phyloP scores from a whole-genome alignment of 2,797 vertebrate genomes.

The Thamnophis elegans region DNA sequence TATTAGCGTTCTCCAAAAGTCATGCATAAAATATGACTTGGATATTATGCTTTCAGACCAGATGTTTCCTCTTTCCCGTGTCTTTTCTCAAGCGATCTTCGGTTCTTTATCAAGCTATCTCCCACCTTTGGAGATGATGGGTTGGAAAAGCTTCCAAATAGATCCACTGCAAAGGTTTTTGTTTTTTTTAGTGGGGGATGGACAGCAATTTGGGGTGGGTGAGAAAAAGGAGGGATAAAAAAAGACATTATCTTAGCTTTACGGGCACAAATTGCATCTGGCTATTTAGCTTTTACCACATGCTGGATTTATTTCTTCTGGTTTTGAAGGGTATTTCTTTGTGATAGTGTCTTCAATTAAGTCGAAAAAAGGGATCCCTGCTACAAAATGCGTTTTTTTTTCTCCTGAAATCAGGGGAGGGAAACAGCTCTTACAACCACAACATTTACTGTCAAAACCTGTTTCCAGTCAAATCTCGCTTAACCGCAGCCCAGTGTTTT shows the following conservation, averaged over 20 bases:
- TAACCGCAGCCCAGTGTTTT: constrained; percentile 71
- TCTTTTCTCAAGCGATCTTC: constrained; percentile 70
- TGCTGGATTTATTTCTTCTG: constrained; percentile 73
- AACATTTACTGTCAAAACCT: constrained; percentile 75
- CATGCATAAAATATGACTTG: constrained; percentile 87
- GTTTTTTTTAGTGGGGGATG: too few relatives aligned
- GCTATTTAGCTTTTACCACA: constrained; percentile 74
- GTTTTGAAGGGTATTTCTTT: constrained; percentile 69
- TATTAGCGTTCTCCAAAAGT: constrained; percentile 89
- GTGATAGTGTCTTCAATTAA: constrained; percentile 81
- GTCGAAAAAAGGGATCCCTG: constrained; percentile 63
- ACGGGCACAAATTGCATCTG: constrained; percentile 73
- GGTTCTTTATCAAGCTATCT: constrained; percentile 65
- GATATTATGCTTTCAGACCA: constrained; percentile 78
- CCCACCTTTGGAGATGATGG: constrained; percentile 75
- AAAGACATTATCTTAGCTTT: constrained; percentile 65
- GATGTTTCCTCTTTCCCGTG: constrained; percentile 87
- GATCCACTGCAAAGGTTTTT: constrained; percentile 60
- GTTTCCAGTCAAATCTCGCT: constrained; percentile 73
- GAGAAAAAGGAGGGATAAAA: not conserved
- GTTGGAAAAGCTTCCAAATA: constrained; percentile 73
- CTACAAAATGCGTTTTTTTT: constrained; percentile 62
- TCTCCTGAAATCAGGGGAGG: constrained; percentile 46
- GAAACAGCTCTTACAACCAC: constrained; percentile 66
- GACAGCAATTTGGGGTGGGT: not conserved